phyloP scores from a whole-genome alignment of 2,113 vertebrate species.

The Eupsittula cactorum region DNA sequence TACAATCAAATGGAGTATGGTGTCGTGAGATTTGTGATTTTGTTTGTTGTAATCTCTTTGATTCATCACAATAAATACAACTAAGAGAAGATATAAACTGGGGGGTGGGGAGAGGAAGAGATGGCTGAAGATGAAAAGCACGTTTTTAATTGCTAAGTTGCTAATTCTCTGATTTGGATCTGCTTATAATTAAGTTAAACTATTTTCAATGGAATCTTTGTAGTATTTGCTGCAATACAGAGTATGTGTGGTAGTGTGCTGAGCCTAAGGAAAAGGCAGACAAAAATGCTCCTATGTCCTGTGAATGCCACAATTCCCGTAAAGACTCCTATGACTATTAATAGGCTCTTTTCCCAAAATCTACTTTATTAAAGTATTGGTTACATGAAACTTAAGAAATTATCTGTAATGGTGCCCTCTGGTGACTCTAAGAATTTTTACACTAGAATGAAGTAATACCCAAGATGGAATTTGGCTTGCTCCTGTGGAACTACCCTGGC shows the following conservation, averaged over 20 bases:
- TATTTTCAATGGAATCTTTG: not conserved
- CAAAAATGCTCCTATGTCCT: not conserved
- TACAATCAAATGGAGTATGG: not conserved
- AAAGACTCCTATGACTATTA: not conserved
- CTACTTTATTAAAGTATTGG: not conserved
- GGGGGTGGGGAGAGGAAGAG: not conserved
- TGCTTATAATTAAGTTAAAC: slow-evolving; percentile 16
- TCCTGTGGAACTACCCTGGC: not conserved
- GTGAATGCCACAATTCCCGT: not conserved
- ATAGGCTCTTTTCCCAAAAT: not conserved
- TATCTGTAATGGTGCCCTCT: slow-evolving; percentile 24
- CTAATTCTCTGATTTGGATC: not conserved
- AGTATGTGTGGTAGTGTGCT: not conserved
- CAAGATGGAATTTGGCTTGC: not conserved
- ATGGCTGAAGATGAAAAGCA: not conserved
- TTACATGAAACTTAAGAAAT: not conserved
- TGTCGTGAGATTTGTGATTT: not conserved
- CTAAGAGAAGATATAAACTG: not conserved
- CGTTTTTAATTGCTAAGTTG: not conserved
- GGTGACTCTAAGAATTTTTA: not conserved
- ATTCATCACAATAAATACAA: not conserved
- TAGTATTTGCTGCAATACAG: not conserved
- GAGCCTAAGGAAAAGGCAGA: not conserved
- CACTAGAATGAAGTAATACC: not conserved
- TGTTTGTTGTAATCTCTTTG: not conserved